Base-by-base conservation (phyloP, 92 coral and sea anemone species). In the Palythoa grandiflora region DNA sequence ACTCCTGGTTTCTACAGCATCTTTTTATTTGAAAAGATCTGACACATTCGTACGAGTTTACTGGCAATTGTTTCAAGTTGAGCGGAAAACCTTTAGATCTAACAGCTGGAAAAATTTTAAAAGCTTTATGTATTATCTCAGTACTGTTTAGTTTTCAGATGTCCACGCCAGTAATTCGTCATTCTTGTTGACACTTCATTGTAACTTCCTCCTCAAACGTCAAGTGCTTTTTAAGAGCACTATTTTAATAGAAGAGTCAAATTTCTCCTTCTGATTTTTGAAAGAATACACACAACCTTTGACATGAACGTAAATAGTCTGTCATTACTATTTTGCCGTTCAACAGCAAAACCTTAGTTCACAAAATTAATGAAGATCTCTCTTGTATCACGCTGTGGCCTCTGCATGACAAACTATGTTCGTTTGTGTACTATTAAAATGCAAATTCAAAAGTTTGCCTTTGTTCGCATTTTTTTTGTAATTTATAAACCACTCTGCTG, bases 361-460 rank as follows among this genome's bases (percentile, higher is more conserved):
- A 51, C 28, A 38, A 48, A 65, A 81, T 40, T 47, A 68, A 65
- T 21, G 86, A 81, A 66, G 86, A 44, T 14, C 57, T 66, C 40
- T 9, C n/a, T 37, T 10, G 21, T 51, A 37, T 66, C 86, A 65
- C 65, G 75, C 86, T 81, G 86, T 16, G 86, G 16, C 5, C 59
- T 48, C 73, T 7, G 15, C 73, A 63, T 54, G 60, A 61, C 85
- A 80, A 68, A 65, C 38, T 80, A 65, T 65, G 73, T 81, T 13
- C 73, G 86, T 68, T 68, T 66, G 86, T 47, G 17, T n/a, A 71
- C 60, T 81, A 81, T 66, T 66, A 81, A 81, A 37, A 81, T 81
- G 86, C 74, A 65, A 81, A 81, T 81, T 11, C 11, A 44, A 44
- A 28, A 19, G 47, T 81, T 81, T 81, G 75, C n/a, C 66, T 81